These are phyloP conservation scores for Neoitamus cyanurus DNA, from an alignment of 2,888 invertebrate species.

Conservation along the genomic window DNA sequence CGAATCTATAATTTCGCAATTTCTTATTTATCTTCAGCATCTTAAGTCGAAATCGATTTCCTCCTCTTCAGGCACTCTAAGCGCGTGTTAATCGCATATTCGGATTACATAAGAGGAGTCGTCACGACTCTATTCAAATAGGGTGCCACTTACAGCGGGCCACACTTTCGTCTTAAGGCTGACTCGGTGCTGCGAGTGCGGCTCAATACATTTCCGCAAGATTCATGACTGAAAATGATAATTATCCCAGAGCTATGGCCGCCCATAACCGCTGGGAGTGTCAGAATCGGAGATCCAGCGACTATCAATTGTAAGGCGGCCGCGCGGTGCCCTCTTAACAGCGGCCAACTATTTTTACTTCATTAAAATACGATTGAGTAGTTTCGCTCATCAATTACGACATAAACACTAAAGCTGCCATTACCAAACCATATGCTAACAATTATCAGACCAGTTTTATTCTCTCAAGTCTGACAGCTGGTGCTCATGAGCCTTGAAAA, in stretches of 20 bases:
- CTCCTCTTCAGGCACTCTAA: background rate
- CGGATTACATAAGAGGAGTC: background rate
- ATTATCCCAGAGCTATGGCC: background rate
- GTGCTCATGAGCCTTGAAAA: background rate
- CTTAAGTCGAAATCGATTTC: background rate
- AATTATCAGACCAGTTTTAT: slow-evolving; percentile 14
- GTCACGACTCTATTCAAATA: slow-evolving; percentile 1
- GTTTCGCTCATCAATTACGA: slow-evolving; percentile 22
- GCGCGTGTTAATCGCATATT: slow-evolving; percentile 1
- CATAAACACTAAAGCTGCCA: slow-evolving; percentile 27
- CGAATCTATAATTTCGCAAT: slow-evolving; percentile 1
- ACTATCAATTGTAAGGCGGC: background rate
- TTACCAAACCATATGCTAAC: slow-evolving; percentile 6
- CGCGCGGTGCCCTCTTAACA: background rate
- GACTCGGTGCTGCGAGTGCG: background rate
- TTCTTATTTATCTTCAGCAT: background rate
- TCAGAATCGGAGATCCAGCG: background rate
- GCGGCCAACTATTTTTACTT: slow-evolving; percentile 21
- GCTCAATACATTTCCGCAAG: background rate
- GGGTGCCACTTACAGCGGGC: background rate
- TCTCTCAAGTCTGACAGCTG: background rate
- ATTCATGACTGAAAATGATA: slow-evolving; percentile 1
- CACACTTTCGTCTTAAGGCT: background rate
- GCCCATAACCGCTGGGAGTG: background rate
- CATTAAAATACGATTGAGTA: slow-evolving; percentile 14